These are phyloP conservation scores for Sphyrna mokarran DNA, from an alignment of 2,113 vertebrate genomes.

Conservation along the genomic window DNA sequence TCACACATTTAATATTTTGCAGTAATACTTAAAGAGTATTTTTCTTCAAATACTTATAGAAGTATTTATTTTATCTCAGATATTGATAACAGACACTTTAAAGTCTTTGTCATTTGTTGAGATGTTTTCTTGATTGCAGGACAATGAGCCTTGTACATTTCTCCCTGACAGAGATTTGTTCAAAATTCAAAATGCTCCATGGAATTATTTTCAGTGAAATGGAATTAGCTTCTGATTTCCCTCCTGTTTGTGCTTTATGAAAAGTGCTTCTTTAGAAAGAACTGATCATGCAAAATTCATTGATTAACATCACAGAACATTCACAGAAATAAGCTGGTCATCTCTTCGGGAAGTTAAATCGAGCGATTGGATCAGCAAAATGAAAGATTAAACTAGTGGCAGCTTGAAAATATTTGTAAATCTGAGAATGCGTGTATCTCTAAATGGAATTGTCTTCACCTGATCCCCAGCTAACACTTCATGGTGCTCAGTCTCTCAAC, in stretches of 20 bases:
- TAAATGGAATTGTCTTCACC: not conserved
- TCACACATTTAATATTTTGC: not conserved
- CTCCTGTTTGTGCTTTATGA: not conserved
- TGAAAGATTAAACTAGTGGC: not conserved
- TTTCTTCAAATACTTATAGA: not conserved
- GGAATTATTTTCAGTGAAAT: not conserved
- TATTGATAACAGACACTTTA: not conserved
- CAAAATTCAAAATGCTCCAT: not conserved
- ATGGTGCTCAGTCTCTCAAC: not conserved
- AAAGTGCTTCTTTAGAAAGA: not conserved
- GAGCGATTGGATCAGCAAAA: not conserved
- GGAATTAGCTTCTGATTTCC: not conserved
- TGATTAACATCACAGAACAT: not conserved
- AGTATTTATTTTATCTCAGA: not conserved
- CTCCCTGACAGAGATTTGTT: not conserved
- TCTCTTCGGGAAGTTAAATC: not conserved
- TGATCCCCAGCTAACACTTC: not conserved
- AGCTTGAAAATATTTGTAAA: not conserved
- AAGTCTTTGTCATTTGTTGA: not conserved
- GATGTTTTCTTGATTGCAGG: not conserved
- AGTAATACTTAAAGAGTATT: not conserved
- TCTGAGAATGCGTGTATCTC: not conserved
- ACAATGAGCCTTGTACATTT: not conserved
- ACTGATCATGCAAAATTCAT: not conserved
- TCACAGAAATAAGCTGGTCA: not conserved